A percentile compares a stretch with the other conserved stretches of the same genome.
Evolutionary conservation across 2,797 vertebrate genomes (phyloP).

Genomic region (Poeciliopsis turneri): DNA sequence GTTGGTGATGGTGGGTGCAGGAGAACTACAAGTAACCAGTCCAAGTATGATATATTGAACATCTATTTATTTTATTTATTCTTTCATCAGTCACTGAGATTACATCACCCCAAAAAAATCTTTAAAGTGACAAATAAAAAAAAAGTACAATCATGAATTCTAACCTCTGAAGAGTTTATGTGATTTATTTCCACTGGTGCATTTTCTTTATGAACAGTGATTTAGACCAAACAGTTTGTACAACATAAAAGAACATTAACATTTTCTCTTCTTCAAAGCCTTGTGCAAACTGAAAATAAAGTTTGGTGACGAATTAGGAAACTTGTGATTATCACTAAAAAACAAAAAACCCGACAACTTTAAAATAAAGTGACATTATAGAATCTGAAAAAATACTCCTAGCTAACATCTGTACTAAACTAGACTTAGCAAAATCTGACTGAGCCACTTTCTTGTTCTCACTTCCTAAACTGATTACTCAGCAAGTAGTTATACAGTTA

Average conservation of each 20-base stretch:
- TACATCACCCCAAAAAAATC: not conserved
- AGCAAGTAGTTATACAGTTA: not conserved
- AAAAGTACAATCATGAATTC: not conserved
- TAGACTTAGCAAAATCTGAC: not conserved
- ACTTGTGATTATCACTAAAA: not conserved
- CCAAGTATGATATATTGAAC: not conserved
- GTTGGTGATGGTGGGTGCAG: not conserved
- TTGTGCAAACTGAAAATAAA: not conserved
- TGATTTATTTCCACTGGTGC: not conserved
- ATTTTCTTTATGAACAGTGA: not conserved
- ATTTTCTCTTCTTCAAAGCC: not conserved
- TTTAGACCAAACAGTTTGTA: not conserved
- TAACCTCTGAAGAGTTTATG: not conserved
- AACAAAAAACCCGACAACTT: not conserved
- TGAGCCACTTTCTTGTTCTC: not conserved
- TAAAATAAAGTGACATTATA: not conserved
- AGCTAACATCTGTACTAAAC: not conserved
- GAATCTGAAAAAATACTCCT: not conserved
- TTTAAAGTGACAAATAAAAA: not conserved
- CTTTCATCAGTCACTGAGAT: not conserved
- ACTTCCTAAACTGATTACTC: not conserved
- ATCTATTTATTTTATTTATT: constrained; percentile 10
- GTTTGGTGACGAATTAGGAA: not conserved
- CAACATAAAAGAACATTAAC: not conserved
- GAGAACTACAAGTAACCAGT: not conserved